Evolutionary conservation across 2,888 invertebrate genomes (phyloP).

Genomic region (Callyntrura sp.): DNA sequence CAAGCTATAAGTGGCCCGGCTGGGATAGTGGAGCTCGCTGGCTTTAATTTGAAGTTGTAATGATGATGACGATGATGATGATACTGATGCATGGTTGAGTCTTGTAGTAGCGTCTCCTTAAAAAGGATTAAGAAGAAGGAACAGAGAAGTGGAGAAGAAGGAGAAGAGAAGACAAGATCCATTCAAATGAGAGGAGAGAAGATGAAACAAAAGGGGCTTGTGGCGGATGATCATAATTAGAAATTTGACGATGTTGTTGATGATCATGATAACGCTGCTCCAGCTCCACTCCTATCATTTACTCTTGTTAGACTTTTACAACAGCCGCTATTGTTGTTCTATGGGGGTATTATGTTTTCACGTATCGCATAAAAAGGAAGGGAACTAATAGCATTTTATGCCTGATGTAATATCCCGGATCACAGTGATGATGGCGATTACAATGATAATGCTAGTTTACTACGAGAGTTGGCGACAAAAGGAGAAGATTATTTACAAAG

Average conservation of each 20-base stretch:
- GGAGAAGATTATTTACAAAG: too few species aligned
- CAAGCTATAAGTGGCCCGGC: background rate
- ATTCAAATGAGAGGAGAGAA: constrained; percentile 36
- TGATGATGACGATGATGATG: background rate
- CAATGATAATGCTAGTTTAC: too few species aligned
- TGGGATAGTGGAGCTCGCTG: too few species aligned
- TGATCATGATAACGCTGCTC: constrained; percentile 6
- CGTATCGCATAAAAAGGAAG: background rate
- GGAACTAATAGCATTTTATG: constrained; percentile 1
- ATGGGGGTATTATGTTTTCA: background rate
- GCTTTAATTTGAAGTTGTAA: constrained; percentile 19
- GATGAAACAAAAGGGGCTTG: constrained; percentile 52
- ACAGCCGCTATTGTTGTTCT: constrained; percentile 19
- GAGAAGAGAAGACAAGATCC: constrained; percentile 22
- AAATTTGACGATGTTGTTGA: constrained; percentile 58
- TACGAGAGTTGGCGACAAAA: too few species aligned
- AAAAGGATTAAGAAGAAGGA: constrained; percentile 61
- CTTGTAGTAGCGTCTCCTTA: constrained; percentile 46
- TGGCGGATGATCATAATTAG: constrained; percentile 68
- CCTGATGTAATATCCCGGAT: too few species aligned
- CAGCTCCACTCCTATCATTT: background rate
- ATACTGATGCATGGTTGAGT: background rate
- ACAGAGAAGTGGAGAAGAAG: too few species aligned
- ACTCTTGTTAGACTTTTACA: background rate
- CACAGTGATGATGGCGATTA: too few species aligned